A percentile compares a stretch with the other conserved stretches of the same genome.
Conservation (phyloP, 1,140 invertebrate species). For the Neotoxoptera formosana region DNA sequence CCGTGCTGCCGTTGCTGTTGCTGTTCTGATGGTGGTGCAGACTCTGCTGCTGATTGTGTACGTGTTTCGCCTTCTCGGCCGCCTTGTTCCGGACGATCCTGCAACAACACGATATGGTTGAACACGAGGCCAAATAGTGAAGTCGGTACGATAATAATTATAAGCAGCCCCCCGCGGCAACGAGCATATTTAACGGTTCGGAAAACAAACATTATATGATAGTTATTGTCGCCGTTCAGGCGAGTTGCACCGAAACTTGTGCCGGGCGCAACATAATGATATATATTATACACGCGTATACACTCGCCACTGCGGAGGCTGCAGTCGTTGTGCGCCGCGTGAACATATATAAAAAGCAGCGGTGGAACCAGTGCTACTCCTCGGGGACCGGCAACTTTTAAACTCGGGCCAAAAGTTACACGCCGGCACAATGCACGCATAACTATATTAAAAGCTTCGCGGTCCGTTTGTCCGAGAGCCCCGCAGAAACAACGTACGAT, state of each 20-base stretch:
- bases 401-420: conserved; percentile 18
- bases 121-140: neutral
- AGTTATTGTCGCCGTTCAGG: neutral
- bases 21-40: conserved; percentile 68
- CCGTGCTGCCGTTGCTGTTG: conserved; percentile 62
- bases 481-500: conserved; percentile 31
- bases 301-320: neutral
- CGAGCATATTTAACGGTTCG: conserved; percentile 47
- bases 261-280: neutral
- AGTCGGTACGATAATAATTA: neutral
- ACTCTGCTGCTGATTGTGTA: conserved; percentile 76
- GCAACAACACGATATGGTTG: conserved; percentile 58
- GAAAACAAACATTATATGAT: conserved; percentile 33
- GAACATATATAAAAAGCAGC: conserved; percentile 18
- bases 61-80: conserved; percentile 93
- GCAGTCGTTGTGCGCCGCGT: neutral
- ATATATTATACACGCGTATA: neutral
- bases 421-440: neutral
- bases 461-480: conserved; percentile 48
- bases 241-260: neutral
- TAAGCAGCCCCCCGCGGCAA: neutral
- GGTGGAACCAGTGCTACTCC: neutral
- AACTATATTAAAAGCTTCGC: conserved; percentile 50
- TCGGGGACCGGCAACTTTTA: conserved; percentile 14
- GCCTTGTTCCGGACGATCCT: conserved; percentile 97